phyloP scores from a whole-genome alignment of 2,113 vertebrate genomes.

The Crotalus viridis region DNA sequence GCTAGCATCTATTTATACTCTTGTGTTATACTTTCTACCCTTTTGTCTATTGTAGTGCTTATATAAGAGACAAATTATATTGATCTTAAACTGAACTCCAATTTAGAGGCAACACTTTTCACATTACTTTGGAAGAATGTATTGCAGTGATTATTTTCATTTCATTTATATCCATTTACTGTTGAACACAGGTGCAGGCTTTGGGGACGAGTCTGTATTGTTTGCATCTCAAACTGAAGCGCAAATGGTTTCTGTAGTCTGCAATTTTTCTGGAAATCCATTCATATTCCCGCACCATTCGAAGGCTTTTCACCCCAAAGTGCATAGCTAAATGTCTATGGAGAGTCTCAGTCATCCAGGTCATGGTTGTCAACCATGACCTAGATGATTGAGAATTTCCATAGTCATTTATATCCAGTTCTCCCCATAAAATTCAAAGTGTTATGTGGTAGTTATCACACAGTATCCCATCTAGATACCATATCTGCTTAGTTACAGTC shows the following conservation, averaged over 20 bases:
- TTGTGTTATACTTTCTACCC: neutral
- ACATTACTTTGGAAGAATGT: neutral
- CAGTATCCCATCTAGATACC: neutral
- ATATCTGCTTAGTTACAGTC: neutral
- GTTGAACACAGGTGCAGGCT: no score
- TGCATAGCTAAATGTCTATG: no score
- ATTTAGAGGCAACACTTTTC: neutral
- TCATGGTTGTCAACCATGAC: no score
- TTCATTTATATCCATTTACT: neutral
- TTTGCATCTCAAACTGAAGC: no score
- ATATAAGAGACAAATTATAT: neutral
- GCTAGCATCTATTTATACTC: conserved; percentile 1
- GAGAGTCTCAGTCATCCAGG: no score
- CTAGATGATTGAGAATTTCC: no score
- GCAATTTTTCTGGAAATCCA: no score
- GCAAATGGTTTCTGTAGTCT: no score
- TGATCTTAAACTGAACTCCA: conserved; percentile 1
- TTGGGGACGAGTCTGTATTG: no score
- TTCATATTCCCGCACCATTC: no score
- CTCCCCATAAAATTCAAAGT: neutral
- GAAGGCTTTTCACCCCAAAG: no score
- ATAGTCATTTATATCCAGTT: neutral
- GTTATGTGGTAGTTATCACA: neutral
- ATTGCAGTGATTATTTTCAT: neutral
- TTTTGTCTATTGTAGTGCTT: neutral